Percentiles rank a stretch among this genome's conserved stretches.
Evolutionary conservation across 2,888 invertebrate species (phyloP).

Genomic region (Muscina levida): DNA sequence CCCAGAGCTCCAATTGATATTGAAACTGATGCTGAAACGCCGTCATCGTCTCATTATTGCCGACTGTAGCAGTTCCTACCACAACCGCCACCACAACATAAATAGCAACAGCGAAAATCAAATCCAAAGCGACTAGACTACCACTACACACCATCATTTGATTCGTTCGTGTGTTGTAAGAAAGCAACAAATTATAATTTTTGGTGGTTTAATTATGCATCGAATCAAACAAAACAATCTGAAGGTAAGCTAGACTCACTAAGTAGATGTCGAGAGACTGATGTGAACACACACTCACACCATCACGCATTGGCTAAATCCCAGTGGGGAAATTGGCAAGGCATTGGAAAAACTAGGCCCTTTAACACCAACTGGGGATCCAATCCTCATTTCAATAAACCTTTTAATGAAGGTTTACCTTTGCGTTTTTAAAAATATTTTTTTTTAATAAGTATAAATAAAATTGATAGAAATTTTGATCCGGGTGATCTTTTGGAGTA

Average conservation of each 20-base stretch:
- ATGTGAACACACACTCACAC: background rate
- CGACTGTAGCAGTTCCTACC: slow-evolving; percentile 23
- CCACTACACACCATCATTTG: background rate
- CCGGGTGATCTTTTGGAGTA: no score
- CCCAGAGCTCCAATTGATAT: background rate
- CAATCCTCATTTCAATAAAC: no score
- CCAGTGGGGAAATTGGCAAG: no score
- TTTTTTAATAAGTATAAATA: no score
- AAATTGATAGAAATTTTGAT: no score
- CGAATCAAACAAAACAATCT: slow-evolving; percentile 30
- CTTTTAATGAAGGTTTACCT: no score
- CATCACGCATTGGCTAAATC: background rate
- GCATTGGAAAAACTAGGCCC: no score
- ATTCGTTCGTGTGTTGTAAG: slow-evolving; percentile 11
- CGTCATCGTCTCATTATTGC: slow-evolving; percentile 16
- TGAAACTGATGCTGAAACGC: background rate
- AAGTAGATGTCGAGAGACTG: background rate
- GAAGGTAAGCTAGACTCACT: slow-evolving; percentile 29
- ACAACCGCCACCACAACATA: slow-evolving; percentile 2
- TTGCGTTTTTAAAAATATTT: no score
- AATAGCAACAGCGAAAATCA: background rate
- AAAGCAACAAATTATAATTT: slow-evolving; percentile 28
- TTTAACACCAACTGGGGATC: no score
- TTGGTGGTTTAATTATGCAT: slow-evolving; percentile 32
- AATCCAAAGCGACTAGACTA: background rate